Conservation (phyloP, 2,113 vertebrate species). For the Etia nguti region DNA sequence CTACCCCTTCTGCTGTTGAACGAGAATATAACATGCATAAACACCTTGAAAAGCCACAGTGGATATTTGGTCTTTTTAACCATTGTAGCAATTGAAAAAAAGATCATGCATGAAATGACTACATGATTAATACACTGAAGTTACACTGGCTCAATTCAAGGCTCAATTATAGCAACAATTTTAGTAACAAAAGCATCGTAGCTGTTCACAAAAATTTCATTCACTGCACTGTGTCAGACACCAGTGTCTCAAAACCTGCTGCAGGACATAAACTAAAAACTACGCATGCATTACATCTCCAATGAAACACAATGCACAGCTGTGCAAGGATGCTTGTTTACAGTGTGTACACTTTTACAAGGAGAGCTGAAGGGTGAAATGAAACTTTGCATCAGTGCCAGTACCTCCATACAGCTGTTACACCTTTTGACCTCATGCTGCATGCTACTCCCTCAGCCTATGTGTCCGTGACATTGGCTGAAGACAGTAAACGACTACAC, state of each 20-base stretch:
- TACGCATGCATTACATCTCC: neutral
- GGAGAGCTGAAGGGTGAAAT: slow-evolving; percentile 15
- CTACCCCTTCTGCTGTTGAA: neutral
- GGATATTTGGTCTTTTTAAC: neutral
- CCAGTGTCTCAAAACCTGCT: neutral
- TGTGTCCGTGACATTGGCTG: neutral
- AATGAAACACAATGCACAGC: neutral
- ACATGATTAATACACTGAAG: neutral
- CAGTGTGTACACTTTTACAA: neutral
- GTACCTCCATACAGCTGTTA: neutral
- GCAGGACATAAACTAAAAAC: neutral
- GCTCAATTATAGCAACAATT: neutral
- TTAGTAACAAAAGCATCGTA: neutral
- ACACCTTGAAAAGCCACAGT: neutral
- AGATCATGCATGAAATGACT: neutral
- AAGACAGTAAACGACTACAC: neutral
- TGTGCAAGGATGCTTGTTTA: neutral
- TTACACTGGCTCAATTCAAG: neutral
- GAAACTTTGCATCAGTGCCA: neutral
- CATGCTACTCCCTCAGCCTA: slow-evolving; percentile 1
- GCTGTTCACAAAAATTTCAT: neutral
- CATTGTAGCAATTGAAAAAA: neutral
- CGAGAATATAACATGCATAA: neutral
- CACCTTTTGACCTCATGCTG: neutral
- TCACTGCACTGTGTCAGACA: neutral